Evolutionary conservation across 2,888 invertebrate species (phyloP).

Genomic region (Drosophila pullipes): DNA sequence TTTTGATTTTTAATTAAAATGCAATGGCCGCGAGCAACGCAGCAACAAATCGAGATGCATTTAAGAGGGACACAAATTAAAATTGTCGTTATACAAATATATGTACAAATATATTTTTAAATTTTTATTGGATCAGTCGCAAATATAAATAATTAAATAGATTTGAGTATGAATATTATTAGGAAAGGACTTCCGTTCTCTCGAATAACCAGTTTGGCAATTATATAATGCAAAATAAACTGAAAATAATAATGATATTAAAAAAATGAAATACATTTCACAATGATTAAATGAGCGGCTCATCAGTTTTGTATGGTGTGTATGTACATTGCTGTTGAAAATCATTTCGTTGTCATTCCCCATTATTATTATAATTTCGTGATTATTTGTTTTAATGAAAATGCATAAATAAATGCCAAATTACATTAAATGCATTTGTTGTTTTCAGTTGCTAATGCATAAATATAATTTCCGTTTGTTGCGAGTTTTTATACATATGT

Average conservation of each 20-base stretch:
- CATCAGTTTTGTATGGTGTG: conserved; percentile 40
- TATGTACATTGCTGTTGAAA: conserved; percentile 47
- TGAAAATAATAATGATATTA: neutral
- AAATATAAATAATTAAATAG: conserved; percentile 43
- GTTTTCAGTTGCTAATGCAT: conserved; percentile 53
- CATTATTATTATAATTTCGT: conserved; percentile 72
- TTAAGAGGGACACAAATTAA: conserved; percentile 44
- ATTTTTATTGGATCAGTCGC: conserved; percentile 1
- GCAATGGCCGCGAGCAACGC: conserved; percentile 60
- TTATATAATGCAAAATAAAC: conserved; percentile 30
- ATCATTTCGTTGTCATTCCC: conserved; percentile 58
- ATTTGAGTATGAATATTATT: conserved; percentile 29
- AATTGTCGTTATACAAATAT: conserved; percentile 26
- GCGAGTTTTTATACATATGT: conserved; percentile 25
- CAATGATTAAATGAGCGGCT: conserved; percentile 38
- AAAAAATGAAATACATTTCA: conserved; percentile 38
- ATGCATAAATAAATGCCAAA: conserved; percentile 79
- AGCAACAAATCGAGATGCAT: conserved; percentile 43
- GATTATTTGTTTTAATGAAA: conserved; percentile 75
- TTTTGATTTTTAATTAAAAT: conserved; percentile 81
- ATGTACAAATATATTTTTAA: neutral
- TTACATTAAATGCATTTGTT: conserved; percentile 74
- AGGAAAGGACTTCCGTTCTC: conserved; percentile 36
- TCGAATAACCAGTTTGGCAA: conserved; percentile 9
- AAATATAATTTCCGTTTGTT: conserved; percentile 65